These are phyloP conservation scores for Cacajao melanocephalus DNA, from an alignment of 2,797 vertebrate species.

Conservation along the genomic window DNA sequence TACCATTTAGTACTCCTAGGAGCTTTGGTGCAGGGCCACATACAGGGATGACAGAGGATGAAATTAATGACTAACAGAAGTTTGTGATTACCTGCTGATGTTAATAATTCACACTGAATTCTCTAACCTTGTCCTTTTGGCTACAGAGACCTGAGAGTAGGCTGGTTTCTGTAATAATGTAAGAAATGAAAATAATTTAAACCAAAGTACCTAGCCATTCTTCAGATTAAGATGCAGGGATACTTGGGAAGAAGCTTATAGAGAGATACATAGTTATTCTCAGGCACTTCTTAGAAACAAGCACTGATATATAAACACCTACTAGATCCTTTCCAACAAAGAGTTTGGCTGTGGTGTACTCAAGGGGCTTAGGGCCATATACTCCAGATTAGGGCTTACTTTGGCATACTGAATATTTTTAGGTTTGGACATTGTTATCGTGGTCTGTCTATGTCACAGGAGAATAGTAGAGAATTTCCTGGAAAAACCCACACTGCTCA, in stretches of 20 bases:
- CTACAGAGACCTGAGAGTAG: conserved; percentile 25
- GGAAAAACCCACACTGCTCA: conserved; percentile 61
- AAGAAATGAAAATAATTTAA: conserved; percentile 49
- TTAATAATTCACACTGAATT: conserved; percentile 45
- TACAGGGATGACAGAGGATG: background rate
- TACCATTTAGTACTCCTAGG: background rate
- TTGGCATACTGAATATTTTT: conserved; percentile 38
- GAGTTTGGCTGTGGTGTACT: background rate
- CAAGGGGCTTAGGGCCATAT: background rate
- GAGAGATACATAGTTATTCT: background rate
- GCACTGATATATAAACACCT: background rate
- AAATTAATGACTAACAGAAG: conserved; percentile 25
- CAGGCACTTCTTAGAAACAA: conserved; percentile 21
- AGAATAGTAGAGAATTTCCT: conserved; percentile 70
- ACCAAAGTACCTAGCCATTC: background rate
- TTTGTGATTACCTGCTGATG: conserved; percentile 19
- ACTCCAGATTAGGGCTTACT: background rate
- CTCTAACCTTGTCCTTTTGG: conserved; percentile 32
- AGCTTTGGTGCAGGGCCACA: background rate
- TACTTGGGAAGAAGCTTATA: conserved; percentile 22
- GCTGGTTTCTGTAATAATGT: conserved; percentile 44
- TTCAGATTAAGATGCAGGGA: background rate
- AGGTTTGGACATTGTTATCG: conserved; percentile 50
- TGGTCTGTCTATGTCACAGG: conserved; percentile 42
- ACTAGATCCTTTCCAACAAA: background rate